A percentile compares a stretch with the other conserved stretches of the same genome.
phyloP scores from a whole-genome alignment of 53 echinoderm and acorn worm species.

The Apostichopus leukothele region DNA sequence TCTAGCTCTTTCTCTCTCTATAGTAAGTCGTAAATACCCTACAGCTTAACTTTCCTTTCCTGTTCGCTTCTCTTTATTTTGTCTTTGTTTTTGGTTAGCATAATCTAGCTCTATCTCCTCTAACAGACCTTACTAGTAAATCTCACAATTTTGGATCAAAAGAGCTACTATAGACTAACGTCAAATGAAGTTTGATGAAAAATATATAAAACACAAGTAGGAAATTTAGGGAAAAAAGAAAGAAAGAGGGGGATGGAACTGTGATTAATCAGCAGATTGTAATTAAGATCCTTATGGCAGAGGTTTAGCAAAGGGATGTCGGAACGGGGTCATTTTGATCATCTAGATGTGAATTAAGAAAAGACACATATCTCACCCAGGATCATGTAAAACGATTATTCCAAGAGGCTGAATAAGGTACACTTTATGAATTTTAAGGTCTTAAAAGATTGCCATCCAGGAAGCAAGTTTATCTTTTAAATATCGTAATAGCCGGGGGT shows the following conservation, averaged over 20 bases:
- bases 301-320: background rate
- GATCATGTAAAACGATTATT: background rate
- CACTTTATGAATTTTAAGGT: background rate
- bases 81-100: background rate
- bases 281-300: background rate
- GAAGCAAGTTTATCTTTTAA: background rate
- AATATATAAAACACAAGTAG: too few species aligned
- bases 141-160: constrained; percentile 12
- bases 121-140: background rate
- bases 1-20: too few species aligned
- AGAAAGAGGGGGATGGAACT: background rate
- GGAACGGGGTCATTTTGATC: background rate
- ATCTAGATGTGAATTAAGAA: background rate
- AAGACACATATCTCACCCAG: background rate
- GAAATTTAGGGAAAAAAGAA: background rate
- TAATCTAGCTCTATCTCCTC: constrained; percentile 13
- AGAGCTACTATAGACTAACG: background rate
- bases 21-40: too few species aligned
- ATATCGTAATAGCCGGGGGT: background rate
- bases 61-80: background rate
- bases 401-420: background rate
- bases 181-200: too few species aligned
- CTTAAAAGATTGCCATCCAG: background rate
- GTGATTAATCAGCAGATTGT: constrained; percentile 33
- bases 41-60: too few species aligned